These are phyloP conservation scores for Drosophila kikkawai DNA, from an alignment of 1,140 invertebrate species.

Conservation along the genomic window DNA sequence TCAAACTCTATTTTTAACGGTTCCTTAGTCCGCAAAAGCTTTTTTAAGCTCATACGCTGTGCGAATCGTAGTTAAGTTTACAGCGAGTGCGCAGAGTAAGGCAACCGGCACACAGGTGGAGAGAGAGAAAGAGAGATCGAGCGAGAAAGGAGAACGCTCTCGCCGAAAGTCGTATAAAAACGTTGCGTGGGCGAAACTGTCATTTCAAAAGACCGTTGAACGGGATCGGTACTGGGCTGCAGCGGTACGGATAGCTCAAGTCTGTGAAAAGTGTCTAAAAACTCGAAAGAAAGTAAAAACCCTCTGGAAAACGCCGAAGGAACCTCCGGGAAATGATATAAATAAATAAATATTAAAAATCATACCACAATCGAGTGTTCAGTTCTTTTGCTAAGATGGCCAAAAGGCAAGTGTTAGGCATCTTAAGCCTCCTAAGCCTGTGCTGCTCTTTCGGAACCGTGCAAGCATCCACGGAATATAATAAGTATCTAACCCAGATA, in stretches of 20 bases:
- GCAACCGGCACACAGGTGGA: background rate
- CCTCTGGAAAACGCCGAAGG: background rate
- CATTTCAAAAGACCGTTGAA: slow-evolving; percentile 56
- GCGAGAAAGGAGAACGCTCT: slow-evolving; percentile 31
- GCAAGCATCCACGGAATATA: slow-evolving; percentile 70
- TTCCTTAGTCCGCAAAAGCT: slow-evolving; percentile 30
- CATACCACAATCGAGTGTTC: slow-evolving; percentile 28
- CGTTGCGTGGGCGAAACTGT: slow-evolving; percentile 49
- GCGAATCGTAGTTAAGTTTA: slow-evolving; percentile 33
- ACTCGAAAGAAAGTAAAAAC: background rate
- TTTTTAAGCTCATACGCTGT: slow-evolving; percentile 40
- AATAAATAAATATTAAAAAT: background rate
- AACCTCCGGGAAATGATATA: slow-evolving; percentile 27
- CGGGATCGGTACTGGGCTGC: slow-evolving; percentile 50
- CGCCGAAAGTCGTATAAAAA: slow-evolving; percentile 61
- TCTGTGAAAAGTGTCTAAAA: slow-evolving; percentile 9
- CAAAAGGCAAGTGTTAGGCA: slow-evolving; percentile 15
- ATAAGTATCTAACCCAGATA: slow-evolving; percentile 85
- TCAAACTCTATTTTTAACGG: background rate
- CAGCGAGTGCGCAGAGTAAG: slow-evolving; percentile 41
- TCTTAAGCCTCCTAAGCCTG: slow-evolving; percentile 36
- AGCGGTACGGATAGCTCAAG: slow-evolving; percentile 22
- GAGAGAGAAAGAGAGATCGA: background rate
- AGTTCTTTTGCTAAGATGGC: slow-evolving; percentile 43
- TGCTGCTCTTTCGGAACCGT: slow-evolving; percentile 5